Base-by-base conservation (phyloP, 92 coral and sea anemone species). In the Phymanthus crucifer region DNA sequence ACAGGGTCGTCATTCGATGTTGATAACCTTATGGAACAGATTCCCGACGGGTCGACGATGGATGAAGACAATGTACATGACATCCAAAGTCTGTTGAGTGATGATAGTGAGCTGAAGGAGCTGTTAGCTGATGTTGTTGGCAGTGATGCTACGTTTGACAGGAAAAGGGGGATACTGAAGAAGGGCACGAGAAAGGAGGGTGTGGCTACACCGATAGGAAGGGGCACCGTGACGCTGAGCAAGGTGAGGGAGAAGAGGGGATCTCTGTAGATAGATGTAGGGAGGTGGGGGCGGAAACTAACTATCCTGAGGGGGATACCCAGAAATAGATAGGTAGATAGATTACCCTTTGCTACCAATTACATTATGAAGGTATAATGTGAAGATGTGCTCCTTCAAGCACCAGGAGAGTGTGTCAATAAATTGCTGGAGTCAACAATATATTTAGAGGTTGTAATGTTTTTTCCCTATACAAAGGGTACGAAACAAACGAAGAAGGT, bases 31-130 rank as follows among this genome's bases (percentile, higher is more conserved):
- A 52, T 89, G 73, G 93, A 86, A 58, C 88, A 86, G 6, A 87
- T 86, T 32, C 85, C 87, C 11, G 92, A 82, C 48, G 93, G 83
- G 1, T 86, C 84, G 7, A 82, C 90, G 23, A 72, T 89, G 37
- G 88, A 86, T 47, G 87, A 75, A 6, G 87, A 82, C 36, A 75
- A 54, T 0, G 37, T 89, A 6, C 80, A 87, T 3, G 90, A 84
- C 69, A 87, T 87, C 18, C 83, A 89, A 35, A 87, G 90, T 40
- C 35, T 89, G 73, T n/a, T 89, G n/a, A 84, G 88, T 31, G 90
- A 81, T 5, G 93, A 89, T 32, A 88, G 82, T 26, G 93, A 89
- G 79, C 83, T 89, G 8, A 86, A 85, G 50, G 90, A 89, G 35
- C 71, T 89, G 56, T 75, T 89, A 17, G 66, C 87, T n/a, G 93